phyloP scores from a whole-genome alignment of 92 coral and sea anemone species.

The Phenganax stokvisi region DNA sequence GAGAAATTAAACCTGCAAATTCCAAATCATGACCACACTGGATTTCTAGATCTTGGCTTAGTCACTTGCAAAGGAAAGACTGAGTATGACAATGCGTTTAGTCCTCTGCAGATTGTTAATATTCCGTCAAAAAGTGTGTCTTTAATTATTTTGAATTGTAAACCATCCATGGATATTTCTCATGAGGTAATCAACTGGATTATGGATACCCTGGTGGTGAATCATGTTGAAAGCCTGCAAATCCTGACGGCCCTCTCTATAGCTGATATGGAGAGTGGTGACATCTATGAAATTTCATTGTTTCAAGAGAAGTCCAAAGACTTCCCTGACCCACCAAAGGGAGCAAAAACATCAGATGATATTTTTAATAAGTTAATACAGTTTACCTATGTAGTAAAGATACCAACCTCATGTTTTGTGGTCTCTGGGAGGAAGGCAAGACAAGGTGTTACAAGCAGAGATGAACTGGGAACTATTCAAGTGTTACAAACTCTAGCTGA shows the following conservation, averaged over 20 bases:
- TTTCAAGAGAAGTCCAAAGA: conserved; percentile 30
- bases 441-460: conserved; percentile 26
- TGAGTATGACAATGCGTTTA: conserved; percentile 33
- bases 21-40: conserved; percentile 7
- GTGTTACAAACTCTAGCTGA: conserved; percentile 34
- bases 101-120: conserved; percentile 23
- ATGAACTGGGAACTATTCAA: conserved; percentile 30
- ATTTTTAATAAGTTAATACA: conserved; percentile 32
- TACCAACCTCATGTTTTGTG: conserved; percentile 35
- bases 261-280: neutral
- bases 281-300: conserved; percentile 17
- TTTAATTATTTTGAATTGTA: conserved; percentile 24
- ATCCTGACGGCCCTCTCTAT: conserved; percentile 27
- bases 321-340: conserved; percentile 32
- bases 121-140: conserved; percentile 31
- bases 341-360: conserved; percentile 30
- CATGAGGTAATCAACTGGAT: conserved; percentile 1
- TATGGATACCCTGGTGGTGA: neutral
- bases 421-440: conserved; percentile 31
- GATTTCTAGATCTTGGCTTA: conserved; percentile 34
- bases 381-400: conserved; percentile 14
- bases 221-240: conserved; percentile 14
- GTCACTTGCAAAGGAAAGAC: conserved; percentile 36
- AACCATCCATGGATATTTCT: conserved; percentile 20
- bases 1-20: conserved; percentile 25